Conservation (phyloP, 2,888 invertebrate species). For the Onthophagus sagittarius region DNA sequence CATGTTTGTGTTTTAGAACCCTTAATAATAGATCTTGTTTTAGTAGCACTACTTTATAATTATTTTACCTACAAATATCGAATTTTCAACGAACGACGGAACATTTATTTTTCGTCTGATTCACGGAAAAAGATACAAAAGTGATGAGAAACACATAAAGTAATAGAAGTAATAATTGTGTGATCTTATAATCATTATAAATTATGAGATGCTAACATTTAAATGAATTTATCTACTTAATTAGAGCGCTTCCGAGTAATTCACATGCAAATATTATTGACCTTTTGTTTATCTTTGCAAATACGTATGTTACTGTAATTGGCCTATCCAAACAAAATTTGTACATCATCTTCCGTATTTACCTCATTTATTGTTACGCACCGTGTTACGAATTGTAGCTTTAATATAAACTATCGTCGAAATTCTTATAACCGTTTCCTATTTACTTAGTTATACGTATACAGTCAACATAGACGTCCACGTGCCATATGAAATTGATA, state of each 20-base stretch:
- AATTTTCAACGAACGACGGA: too few relatives aligned
- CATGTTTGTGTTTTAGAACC: too few relatives aligned
- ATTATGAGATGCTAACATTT: background rate
- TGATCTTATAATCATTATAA: too few relatives aligned
- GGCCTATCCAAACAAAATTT: too few relatives aligned
- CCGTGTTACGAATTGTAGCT: background rate
- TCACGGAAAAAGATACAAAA: too few relatives aligned
- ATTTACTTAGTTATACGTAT: background rate
- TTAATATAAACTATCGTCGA: background rate
- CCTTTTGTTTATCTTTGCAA: background rate
- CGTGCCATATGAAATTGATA: background rate
- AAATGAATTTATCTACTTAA: background rate
- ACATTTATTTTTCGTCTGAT: too few relatives aligned
- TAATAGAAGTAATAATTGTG: too few relatives aligned
- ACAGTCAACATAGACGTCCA: background rate
- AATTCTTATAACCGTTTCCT: background rate
- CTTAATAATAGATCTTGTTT: too few relatives aligned
- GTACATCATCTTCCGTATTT: background rate
- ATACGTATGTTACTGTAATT: background rate
- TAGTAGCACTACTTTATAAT: too few relatives aligned
- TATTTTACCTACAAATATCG: too few relatives aligned
- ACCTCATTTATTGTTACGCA: background rate
- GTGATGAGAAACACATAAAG: too few relatives aligned
- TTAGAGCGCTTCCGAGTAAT: background rate
- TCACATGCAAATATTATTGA: background rate